Base-by-base conservation (phyloP, 2,888 invertebrate species). In the Chloroclysta siterata region DNA sequence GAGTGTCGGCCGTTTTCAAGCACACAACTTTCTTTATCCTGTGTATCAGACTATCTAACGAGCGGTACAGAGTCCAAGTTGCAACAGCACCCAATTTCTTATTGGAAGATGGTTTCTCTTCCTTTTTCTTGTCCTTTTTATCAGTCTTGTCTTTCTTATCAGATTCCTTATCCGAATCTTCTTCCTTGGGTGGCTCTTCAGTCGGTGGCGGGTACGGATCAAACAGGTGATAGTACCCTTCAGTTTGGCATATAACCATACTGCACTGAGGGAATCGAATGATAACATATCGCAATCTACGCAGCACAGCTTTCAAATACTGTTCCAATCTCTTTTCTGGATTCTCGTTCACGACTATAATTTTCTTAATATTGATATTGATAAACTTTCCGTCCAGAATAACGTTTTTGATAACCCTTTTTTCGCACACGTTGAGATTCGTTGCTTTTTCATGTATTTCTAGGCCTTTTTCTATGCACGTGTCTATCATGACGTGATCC, bases 361-460 rank as follows among this genome's bases (percentile, higher is more conserved):
- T 91, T 71, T 94, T 89, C 71, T 93, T 94, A 4, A 94, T 89
- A 50, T 94, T 93, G 1, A 94, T 84, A 69, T 95, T 94, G 60
- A 95, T 95, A 70, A 94, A 94, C 70, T 95, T 94, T 0, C 95
- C 94, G 60, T 95, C 95, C 7, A 95, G 82, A 41, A 95, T 88
- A 28, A 96, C 81, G 73, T 95, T 95, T 71, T 94, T 94, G 13
- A 96, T 94, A 2, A 94, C 93, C 68, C 95, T 92, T 72, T 94
- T 95, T 54, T 94, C 93, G 17, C 94, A 92, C 13, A 93, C 84
- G 5, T 82, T 89, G 61, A 94, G 76, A 71, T 95, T 94, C 1
- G 91, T 90, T 0, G 95, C 94, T 68, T 94, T 94, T n/a, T 88
- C 83, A 59, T 88, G 88, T 55, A 95, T 94, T 71, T 94, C 92